Percentiles rank a stretch among this genome's conserved stretches.
Conservation (phyloP, 2,113 vertebrate genomes). For the Aptenodytes patagonicus region DNA sequence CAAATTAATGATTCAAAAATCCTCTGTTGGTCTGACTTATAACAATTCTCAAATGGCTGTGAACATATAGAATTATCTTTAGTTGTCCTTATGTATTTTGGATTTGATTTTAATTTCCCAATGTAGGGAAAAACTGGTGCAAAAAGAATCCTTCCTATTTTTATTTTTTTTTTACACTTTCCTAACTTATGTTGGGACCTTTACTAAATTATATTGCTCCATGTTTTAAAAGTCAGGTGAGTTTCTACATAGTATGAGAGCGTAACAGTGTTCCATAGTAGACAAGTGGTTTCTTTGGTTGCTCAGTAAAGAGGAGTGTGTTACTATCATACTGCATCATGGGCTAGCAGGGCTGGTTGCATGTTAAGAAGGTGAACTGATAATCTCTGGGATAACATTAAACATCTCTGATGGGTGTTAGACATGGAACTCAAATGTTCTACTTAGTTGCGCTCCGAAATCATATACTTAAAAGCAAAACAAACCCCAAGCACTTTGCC, state of each 20-base stretch:
- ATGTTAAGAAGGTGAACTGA: not conserved
- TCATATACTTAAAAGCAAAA: not conserved
- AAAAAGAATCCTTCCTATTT: not conserved
- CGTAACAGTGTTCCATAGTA: too few relatives aligned
- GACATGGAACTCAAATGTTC: not conserved
- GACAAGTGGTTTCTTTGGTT: not conserved
- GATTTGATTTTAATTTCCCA: not conserved
- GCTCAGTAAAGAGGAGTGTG: not conserved
- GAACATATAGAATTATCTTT: not conserved
- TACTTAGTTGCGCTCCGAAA: not conserved
- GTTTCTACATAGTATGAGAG: not conserved
- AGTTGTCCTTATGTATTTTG: not conserved
- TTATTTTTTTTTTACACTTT: not conserved
- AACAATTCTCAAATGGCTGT: not conserved
- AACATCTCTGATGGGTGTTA: not conserved
- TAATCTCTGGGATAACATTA: not conserved
- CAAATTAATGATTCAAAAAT: not conserved
- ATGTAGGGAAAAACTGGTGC: not conserved
- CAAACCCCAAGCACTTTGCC: not conserved
- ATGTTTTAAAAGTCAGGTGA: not conserved
- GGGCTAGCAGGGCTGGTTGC: not conserved
- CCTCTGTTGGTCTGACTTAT: not conserved
- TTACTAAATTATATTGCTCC: not conserved
- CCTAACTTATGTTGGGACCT: not conserved
- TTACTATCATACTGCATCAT: rapidly evolving